phyloP scores from a whole-genome alignment of 2,797 vertebrate species.

The Pogonophryne albipinna region DNA sequence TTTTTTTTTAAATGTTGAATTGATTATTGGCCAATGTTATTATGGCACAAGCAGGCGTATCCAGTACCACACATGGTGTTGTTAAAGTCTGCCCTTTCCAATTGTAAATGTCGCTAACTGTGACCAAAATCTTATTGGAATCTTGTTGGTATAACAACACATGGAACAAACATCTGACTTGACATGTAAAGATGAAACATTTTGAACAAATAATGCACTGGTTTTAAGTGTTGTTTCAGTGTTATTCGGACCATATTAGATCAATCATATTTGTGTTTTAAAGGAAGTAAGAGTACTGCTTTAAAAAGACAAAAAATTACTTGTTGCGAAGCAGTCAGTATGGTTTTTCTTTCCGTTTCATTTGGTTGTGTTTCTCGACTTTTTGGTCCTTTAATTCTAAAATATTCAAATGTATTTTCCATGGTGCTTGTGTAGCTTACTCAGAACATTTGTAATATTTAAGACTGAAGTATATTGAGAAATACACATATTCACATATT shows the following conservation, averaged over 20 bases:
- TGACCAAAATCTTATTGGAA: no score
- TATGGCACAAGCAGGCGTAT: no score
- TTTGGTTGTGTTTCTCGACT: neutral
- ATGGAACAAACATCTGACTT: neutral
- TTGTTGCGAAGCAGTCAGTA: neutral
- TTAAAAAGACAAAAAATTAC: neutral
- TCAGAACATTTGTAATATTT: neutral
- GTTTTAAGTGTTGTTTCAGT: neutral
- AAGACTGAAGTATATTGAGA: neutral
- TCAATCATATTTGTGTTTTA: no score
- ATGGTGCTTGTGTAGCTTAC: neutral
- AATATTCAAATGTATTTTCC: neutral
- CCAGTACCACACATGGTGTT: no score
- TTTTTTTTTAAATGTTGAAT: no score
- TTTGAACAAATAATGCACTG: neutral
- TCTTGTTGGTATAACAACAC: neutral
- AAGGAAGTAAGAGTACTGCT: no score
- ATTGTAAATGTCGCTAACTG: no score
- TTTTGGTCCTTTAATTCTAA: neutral
- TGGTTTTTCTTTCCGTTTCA: constrained; percentile 3
- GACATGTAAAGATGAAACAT: neutral
- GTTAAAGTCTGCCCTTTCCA: no score
- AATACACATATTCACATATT: neutral
- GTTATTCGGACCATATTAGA: neutral
- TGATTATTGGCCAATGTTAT: no score